Evolutionary conservation across 2,888 invertebrate species (phyloP).

Genomic region (Teinopalpus imperialis): DNA sequence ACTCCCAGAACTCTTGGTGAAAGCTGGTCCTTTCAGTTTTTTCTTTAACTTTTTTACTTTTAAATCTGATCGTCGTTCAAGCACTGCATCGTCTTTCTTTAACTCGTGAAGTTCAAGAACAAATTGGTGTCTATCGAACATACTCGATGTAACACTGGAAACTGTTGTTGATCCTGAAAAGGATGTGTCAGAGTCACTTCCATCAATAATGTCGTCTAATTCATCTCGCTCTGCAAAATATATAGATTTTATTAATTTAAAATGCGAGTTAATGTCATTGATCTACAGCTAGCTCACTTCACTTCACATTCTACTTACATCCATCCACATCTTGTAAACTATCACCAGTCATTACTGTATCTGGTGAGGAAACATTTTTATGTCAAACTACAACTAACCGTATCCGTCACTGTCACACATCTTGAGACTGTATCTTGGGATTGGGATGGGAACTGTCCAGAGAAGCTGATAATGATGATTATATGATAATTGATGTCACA

Average conservation of each 20-base stretch:
- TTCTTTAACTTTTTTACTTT: conserved; percentile 43
- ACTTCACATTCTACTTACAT: too few species aligned
- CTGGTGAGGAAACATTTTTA: too few species aligned
- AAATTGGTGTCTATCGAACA: conserved; percentile 38
- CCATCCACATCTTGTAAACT: too few species aligned
- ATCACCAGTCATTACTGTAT: too few species aligned
- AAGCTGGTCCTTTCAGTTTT: conserved; percentile 36
- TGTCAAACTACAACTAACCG: too few species aligned
- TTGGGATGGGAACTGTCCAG: conserved; percentile 1
- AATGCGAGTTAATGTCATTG: too few species aligned
- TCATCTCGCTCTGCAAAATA: conserved; percentile 20
- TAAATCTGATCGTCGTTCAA: conserved; percentile 26
- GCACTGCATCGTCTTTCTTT: conserved; percentile 40
- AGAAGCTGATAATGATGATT: neutral
- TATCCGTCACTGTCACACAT: conserved; percentile 24
- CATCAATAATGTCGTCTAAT: conserved; percentile 24
- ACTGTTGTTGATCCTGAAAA: conserved; percentile 36
- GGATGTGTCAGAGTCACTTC: conserved; percentile 39
- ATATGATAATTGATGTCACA: neutral
- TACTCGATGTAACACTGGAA: conserved; percentile 20
- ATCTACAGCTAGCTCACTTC: too few species aligned
- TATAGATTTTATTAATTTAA: too few species aligned
- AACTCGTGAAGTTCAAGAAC: conserved; percentile 54
- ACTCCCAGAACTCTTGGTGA: conserved; percentile 29
- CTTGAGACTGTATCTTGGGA: conserved; percentile 1